Evolutionary conservation across 2,797 vertebrate genomes (phyloP), one percentile per base, ranked within the genome.

Genomic region (Chelon labrosus): DNA sequence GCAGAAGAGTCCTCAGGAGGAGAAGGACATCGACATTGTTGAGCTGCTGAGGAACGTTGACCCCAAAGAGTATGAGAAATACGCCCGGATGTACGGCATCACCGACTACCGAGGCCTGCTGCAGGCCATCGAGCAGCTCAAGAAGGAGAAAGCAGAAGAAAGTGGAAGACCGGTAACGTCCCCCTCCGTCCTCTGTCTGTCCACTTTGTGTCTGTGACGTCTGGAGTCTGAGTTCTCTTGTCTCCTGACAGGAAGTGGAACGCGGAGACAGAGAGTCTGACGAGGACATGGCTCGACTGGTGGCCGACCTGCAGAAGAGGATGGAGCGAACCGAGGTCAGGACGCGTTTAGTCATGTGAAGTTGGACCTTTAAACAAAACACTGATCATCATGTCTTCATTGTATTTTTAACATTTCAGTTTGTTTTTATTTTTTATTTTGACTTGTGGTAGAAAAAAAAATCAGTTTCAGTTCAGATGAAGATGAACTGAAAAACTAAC

Each of bases 21-120:
- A 97, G 54, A 95, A 98, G 72, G 96, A 97, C 60, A 97, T 98
- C 57, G 97, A 99, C 91, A 98, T 99, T 55, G 93, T 99, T 74
- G 98, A 99, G 88, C 93, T 99, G 85, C 90, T 99, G 80, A 98
- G 98, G 94, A 99, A 99, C 5, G 97, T 99, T 53, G 98, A 99
- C 89, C 98, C 98, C 55, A 99, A 99, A 91, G 98, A 99, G 84
- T 99, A 99, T 58, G 98, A 99, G 92, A 99, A 99, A 88, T 99
- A 99, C 0, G 98, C 98, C 72, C 95, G 97, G 4, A 97, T 99
- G 97, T 99, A 99, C 55, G 98, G 98, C 65, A 99, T 99, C 87
- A 99, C 98, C 1, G 98, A 99, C 92, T 99, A 97, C 93, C 94
- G 98, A 20, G 98, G 98, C 63, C 96, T 99, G 64, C 96, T 99